Conservation (phyloP, 2,888 invertebrate genomes). For the Thera britannica region DNA sequence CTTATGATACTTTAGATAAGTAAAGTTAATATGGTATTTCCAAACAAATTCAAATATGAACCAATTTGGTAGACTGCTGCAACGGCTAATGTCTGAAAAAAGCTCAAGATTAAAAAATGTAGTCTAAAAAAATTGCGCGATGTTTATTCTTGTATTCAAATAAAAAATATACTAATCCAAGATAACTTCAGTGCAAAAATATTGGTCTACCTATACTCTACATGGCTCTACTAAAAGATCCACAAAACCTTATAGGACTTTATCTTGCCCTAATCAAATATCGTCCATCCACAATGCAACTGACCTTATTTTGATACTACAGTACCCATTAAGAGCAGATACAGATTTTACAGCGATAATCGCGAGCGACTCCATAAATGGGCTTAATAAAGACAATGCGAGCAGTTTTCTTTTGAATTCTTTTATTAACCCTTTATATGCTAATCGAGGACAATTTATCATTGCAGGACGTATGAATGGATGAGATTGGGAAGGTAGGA, state of each 20-base stretch:
- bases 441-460: slow-evolving; percentile 78
- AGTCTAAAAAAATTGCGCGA: no score
- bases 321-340: slow-evolving; percentile 16
- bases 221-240: not conserved
- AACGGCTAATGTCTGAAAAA: no score
- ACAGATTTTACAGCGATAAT: slow-evolving; percentile 47
- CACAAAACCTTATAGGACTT: not conserved
- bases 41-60: no score
- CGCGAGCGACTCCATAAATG: slow-evolving; percentile 53
- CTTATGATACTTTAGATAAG: no score
- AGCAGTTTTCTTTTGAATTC: slow-evolving; percentile 59
- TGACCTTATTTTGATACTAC: slow-evolving; percentile 16
- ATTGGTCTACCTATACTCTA: not conserved
- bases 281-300: not conserved
- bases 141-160: no score
- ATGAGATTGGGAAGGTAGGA: slow-evolving; percentile 54
- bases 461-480: slow-evolving; percentile 75
- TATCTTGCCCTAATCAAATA: slow-evolving; percentile 10
- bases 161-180: not conserved
- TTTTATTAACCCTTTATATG: slow-evolving; percentile 72
- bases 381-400: slow-evolving; percentile 62
- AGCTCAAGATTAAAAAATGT: no score
- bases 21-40: no score
- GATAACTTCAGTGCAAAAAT: not conserved
- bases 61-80: no score